phyloP scores from a whole-genome alignment of 2,888 invertebrate genomes.

The Blastobasis adustella region DNA sequence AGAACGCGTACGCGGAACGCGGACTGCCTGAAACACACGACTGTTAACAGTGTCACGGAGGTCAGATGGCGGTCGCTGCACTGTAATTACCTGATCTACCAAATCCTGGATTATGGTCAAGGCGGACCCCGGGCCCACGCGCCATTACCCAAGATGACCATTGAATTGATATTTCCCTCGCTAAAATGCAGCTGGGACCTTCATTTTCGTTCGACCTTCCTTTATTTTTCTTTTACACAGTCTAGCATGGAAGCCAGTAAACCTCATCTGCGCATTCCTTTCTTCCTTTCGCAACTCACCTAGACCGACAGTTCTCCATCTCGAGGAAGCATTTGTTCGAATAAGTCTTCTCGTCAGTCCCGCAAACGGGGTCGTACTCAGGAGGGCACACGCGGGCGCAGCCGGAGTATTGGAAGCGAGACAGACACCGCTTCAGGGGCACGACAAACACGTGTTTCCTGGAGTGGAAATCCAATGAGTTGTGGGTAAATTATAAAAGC shows the following conservation, averaged over 20 bases:
- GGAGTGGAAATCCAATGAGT: slow-evolving; percentile 24
- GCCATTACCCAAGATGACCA: too few relatives aligned
- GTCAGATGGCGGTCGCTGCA: too few relatives aligned
- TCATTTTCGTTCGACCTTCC: too few relatives aligned
- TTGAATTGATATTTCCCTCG: too few relatives aligned
- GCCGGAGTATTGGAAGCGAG: slow-evolving; percentile 89
- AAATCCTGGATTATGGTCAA: too few relatives aligned
- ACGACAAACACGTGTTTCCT: slow-evolving; percentile 93
- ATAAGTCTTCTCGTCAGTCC: slow-evolving; percentile 94
- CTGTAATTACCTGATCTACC: too few relatives aligned
- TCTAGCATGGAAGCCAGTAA: neutral
- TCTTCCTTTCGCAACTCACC: slow-evolving; percentile 39
- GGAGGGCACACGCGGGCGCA: slow-evolving; percentile 91
- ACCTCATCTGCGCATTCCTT: neutral
- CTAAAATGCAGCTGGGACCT: too few relatives aligned
- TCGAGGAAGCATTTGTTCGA: slow-evolving; percentile 94
- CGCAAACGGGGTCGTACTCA: slow-evolving; percentile 93
- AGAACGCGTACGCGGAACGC: too few relatives aligned
- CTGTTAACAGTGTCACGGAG: too few relatives aligned
- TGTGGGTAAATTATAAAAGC: too few relatives aligned
- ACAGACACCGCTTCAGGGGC: slow-evolving; percentile 90
- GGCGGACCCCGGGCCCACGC: too few relatives aligned
- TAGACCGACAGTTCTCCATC: slow-evolving; percentile 92
- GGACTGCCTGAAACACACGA: too few relatives aligned
- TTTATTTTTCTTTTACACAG: neutral